Evolutionary conservation across 2,888 invertebrate species (phyloP), one percentile per base, ranked within the genome.

Genomic region (Agrotis segetum): DNA sequence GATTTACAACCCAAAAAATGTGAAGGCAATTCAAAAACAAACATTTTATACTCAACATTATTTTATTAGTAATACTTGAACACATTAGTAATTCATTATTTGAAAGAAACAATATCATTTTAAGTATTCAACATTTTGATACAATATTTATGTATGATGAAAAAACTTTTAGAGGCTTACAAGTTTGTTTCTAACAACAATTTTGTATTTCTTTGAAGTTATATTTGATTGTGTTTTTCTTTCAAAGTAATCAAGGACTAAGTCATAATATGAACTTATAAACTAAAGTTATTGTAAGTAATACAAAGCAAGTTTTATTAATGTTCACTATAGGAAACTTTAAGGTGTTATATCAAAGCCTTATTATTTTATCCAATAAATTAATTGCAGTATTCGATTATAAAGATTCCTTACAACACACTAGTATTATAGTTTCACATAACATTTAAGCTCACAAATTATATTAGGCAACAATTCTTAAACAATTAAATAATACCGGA

Each of bases 41-140:
- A 40, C 1, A 40, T 11, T 11, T 7, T 16, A 46, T 21, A 19
- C 24, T 52, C 2, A 52, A 34, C 1, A 63, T 66, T 69, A 66
- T 64, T 82, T 82, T 73, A 82, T 82, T 79, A 67, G 13, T 79
- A 79, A 79, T 79, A 79, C 79, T 79, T 73, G 34, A 47, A 58
- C 59, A 66, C 34, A 49, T 66, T 58, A 77, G 82, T 17, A 17
- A 50, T 49, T 73, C 62, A 77, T 55, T 56, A 77, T 71, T 82
- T 73, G 65, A 77, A 79, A 60, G 68, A 53, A 24, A 50, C 21
- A 66, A 44, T 44, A 19, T 14, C 9, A n/a, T 17, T 21, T n/a
- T 29, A n/a, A 1, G 6, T 56, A 34, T 50, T 55, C 34, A 7
- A 19, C 19, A 24, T 46, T 59, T 47, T 5, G 24, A 34, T 62